Evolutionary conservation across 2,797 vertebrate species (phyloP), one percentile per base, ranked within the genome.

Genomic region (Pelobates cultripes): DNA sequence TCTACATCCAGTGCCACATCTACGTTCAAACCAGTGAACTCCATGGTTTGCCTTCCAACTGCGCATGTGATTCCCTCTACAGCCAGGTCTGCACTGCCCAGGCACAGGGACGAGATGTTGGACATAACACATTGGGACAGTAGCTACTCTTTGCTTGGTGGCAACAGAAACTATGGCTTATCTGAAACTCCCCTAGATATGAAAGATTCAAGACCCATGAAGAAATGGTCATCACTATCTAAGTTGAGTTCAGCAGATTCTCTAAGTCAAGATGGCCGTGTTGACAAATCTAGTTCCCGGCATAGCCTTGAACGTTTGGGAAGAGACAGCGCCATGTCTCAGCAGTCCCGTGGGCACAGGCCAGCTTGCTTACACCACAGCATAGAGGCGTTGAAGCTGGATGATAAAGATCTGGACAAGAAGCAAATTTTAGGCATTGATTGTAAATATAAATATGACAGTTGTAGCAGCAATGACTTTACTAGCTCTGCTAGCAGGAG

Each of bases 161-260:
- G 88, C 73, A 89, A 79, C 80, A 90, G 88, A 80, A 86, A 81
- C 85, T 87, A 84, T 7, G 87, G 87, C 13, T 47, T 86, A 41
- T 87, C 89, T 41, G 91, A 94, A 82, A 88, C 88, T 73, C 92
- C 91, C 7, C 92, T 95, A 78, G 96, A 98, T 85, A 96, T 95
- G 94, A 97, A 96, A 86, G 94, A 95, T 74, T 88, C 91, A 12
- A 93, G 92, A 53, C 96, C 96, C 4, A 92, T 98, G 51, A 91
- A 97, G 77, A 96, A 96, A 81, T 98, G 96, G 93, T 98, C 97
- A 10, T 99, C 97, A 14, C 93, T 99, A 77, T 97, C 96, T 55
- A 97, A 94, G 82, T 91, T 99, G 14, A 94, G 90, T 41, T 91
- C 87, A 43, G 80, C 86, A 2, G 93, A 92, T 53, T 92, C 75